Evolutionary conservation across 2,113 vertebrate genomes (phyloP).

Genomic region (Monarcha castaneiventris): DNA sequence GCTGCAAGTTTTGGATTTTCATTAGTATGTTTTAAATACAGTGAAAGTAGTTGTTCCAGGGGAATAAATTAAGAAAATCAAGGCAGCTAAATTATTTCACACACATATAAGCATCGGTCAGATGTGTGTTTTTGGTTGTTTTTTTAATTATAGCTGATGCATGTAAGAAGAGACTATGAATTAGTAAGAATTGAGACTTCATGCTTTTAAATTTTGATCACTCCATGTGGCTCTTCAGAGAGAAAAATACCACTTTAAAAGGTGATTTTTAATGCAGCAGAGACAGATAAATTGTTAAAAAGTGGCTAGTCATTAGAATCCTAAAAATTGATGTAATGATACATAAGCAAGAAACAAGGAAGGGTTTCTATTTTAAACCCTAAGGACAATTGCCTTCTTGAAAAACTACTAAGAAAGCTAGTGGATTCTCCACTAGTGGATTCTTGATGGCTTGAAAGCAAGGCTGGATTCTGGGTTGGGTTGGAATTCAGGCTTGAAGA

Average conservation of each 20-base stretch:
- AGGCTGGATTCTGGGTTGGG: background rate
- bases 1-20: background rate
- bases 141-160: background rate
- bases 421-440: background rate
- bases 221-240: background rate
- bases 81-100: background rate
- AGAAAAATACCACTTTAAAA: background rate
- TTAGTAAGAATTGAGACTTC: background rate
- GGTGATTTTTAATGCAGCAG: background rate
- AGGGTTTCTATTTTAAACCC: background rate
- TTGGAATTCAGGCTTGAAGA: background rate
- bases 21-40: background rate
- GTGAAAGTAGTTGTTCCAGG: background rate
- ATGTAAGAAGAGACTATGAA: background rate
- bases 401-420: background rate
- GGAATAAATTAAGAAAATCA: background rate
- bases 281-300: background rate
- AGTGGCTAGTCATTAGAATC: background rate
- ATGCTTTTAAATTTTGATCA: background rate
- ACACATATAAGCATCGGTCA: background rate
- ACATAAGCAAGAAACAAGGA: background rate
- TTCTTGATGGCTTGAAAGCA: background rate
- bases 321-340: background rate
- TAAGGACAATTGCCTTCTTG: background rate
- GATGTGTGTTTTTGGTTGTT: background rate